Base-by-base conservation (phyloP, 2,888 invertebrate genomes). In the Artemia sinica region DNA sequence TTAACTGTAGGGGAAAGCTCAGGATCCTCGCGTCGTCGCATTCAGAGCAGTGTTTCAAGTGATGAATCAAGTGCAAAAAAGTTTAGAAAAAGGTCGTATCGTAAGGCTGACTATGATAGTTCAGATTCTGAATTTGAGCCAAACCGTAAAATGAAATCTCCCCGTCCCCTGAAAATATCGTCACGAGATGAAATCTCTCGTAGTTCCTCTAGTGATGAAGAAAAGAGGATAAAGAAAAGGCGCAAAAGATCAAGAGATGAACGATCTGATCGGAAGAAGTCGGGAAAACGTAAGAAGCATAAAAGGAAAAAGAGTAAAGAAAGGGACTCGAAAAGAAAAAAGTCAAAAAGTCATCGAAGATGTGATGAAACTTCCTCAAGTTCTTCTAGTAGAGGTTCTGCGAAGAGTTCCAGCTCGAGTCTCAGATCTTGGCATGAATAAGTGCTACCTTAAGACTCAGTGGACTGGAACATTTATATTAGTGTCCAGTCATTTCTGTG, bases 81-180 rank as follows among this genome's bases (percentile, higher is more conserved):
- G 63, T 8, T 18, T n/a, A 58, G 28, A 58, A 58, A 58, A 28
- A 58, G 63, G 28, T 18, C 14, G 9, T 58, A 11, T 10, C 63
- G 63, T 8, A 58, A 58, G 28, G 63, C n/a, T 9, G 12, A 58
- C 63, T 58, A 58, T 58, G 12, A 58, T 28, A 58, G 63, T 28
- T 58, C 63, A 58, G 63, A 58, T 58, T 58, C 63, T 10, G 63
- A 58, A 18, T 58, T 58, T 10, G 63, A 58, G 63, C 63, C 63
- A 10, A 58, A 58, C 63, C 63, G 63, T 8, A 58, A 10, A 58
- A 58, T 28, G 9, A 58, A 58, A 28, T 58, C 63, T 58, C 58
- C 58, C 10, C 63, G 63, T 28, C 41, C 41, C 41, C 41, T 41
- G 41, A n/a, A 28, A 28, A 58, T 58, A 8, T 58, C 63, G 8